Percentiles rank a stretch among this genome's conserved stretches.
Conservation (phyloP, 1,140 invertebrate genomes). For the Dendrolimus kikuchii region DNA sequence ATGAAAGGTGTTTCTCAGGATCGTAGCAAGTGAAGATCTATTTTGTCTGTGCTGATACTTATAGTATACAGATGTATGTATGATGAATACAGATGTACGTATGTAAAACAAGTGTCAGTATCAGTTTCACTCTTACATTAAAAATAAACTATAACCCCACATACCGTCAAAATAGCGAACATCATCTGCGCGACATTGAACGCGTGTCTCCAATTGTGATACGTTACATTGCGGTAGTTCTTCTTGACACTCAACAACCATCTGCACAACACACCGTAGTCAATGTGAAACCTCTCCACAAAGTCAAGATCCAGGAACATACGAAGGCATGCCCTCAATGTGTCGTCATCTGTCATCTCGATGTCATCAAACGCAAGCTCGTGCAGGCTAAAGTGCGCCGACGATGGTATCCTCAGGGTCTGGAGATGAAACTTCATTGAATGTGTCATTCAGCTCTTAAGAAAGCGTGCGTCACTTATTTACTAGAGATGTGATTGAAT, state of each 20-base stretch:
- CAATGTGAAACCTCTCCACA: constrained; percentile 91
- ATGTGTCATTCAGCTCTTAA: constrained; percentile 1
- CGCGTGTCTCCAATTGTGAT: constrained; percentile 97
- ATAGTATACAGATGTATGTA: too few relatives aligned
- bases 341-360: constrained; percentile 87
- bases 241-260: constrained; percentile 97
- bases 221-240: constrained; percentile 96
- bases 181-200: constrained; percentile 98
- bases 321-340: constrained; percentile 86
- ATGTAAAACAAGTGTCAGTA: too few relatives aligned
- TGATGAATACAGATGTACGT: too few relatives aligned
- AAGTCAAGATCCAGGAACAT: constrained; percentile 95
- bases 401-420: constrained; percentile 84
- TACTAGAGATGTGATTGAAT: neutral
- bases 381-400: constrained; percentile 86
- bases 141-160: constrained; percentile 27
- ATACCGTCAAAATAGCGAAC: constrained; percentile 93
- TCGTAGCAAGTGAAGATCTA: too few relatives aligned
- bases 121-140: neutral
- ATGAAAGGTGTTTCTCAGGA: too few relatives aligned
- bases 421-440: constrained; percentile 40
- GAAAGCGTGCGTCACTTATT: neutral
- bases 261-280: constrained; percentile 89
- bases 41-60: too few relatives aligned
- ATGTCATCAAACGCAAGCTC: constrained; percentile 93